Base-by-base conservation (phyloP, 2,888 invertebrate genomes). In the Thecophora atra region DNA sequence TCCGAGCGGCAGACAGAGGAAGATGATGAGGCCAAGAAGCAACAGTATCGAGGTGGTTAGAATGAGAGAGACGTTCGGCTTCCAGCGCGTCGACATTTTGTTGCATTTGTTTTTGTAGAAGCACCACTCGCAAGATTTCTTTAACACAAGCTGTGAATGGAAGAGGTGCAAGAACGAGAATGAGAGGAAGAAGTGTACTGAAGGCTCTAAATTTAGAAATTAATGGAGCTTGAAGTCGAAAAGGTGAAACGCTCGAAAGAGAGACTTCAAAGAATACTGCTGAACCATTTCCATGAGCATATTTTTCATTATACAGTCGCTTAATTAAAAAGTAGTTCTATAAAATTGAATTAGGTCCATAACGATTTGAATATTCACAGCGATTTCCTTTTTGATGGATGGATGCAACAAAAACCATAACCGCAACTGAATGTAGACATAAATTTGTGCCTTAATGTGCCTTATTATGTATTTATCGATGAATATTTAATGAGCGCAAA, bases 71-170 rank as follows among this genome's bases (percentile, higher is more conserved):
- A 77, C 78, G 66, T 80, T 78, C 68, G 81, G 81, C 66, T 81
- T 79, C 82, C 79, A 81, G 75, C 81, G 79, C 58, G 82, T 81
- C 65, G 85, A 83, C 85, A 84, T 84, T 73, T 81, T 83, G 75
- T 17, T 68, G 63, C 70, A 70, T 70, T 70, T 70, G 62, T 70
- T 70, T 63, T 78, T 81, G 72, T 78, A 80, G 68, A 81, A 78
- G 79, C 80, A 82, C 84, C 84, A 83, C 76, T 81, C 81, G 76
- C 78, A 82, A 76, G 79, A 80, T 78, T 85, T 84, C 77, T 81
- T 83, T 56, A 81, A 76, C 71, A 81, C 81, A 72, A 81, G 79
- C 85, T 85, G 78, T 1, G 80, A 79, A 3, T 15, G 56, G 52
- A 70, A 51, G 42, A 62, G 64, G 64, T 21, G 60, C 21, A 68